Evolutionary conservation across 2,797 vertebrate genomes (phyloP), one percentile per base, ranked within the genome.

Genomic region (Protonibea diacanthus): DNA sequence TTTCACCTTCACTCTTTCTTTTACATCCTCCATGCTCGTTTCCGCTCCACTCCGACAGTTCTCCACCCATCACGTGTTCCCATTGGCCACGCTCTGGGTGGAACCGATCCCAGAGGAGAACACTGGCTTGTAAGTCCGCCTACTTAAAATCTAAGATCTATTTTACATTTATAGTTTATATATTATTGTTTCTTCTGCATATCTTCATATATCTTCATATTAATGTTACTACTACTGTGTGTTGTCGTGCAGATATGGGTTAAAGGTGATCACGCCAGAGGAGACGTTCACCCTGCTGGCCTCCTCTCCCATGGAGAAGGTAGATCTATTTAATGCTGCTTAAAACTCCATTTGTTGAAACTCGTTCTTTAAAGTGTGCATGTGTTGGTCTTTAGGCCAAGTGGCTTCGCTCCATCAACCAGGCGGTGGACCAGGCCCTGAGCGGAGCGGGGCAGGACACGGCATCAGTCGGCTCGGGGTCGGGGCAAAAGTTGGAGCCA

Each of bases 11-110:
- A 42, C 44, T 60, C 45, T 17, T 6, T 23, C 42, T 25, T 29
- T 49, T 10, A 62, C 51, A 9, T 45, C 48, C 25, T 47, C 53
- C 52, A 20, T 51, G 3, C 18, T 18, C 51, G 18, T 29, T 38
- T 18, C 80, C 25, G 67, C 60, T n/a, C 42, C 45, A 74, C 38
- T 74, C 48, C 84, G 89, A 10, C 92, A 99, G 98, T 99, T 99
- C 88, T 99, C 98, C 88, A 99, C 97, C 0, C 98, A 99, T 85
- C 98, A 99, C 61, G 96, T 99, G 84, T 99, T 99, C 85, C 96
- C 97, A 4, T 86, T 99, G 91, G 94, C 96, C 67, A 99, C 98
- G 0, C 90, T 99, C 38, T 99, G 98, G 98, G 96, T 96, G 80
- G 98, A 99, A 88, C 96, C 97, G 0, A 92, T 98, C 82, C 96